Evolutionary conservation across 1,140 invertebrate genomes (phyloP), one percentile per base, ranked within the genome.

Genomic region (Tribolium madens): DNA sequence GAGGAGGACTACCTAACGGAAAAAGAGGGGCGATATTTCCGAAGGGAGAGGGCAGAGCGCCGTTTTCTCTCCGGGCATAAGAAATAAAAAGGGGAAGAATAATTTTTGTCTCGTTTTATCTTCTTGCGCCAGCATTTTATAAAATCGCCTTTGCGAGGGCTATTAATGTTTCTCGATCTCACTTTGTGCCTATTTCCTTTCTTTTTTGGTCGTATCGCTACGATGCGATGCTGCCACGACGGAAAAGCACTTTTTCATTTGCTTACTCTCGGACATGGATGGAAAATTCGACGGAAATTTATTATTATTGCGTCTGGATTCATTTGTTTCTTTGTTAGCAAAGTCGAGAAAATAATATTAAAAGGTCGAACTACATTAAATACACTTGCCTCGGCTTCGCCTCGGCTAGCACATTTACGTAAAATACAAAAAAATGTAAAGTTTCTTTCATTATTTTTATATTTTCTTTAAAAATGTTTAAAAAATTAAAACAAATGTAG

Each of bases 91-190:
- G 78, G 81, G 81, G 76, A 78, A 77, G 81, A 79, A 81, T 80
- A 82, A 82, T 82, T 82, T 81, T 82, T 81, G 79, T 81, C 81
- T 79, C 78, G 76, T 81, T 81, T 81, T 81, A 81, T 81, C 81
- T 78, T 76, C 78, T 78, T 75, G 78, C 76, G 76, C 74, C 79
- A 77, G 76, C 79, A 77, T 81, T 80, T 81, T 79, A 76, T 79
- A 77, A 81, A 81, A 81, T 81, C 78, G 78, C 78, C 78, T 79
- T 77, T 80, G 74, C 76, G 48, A 74, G 50, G 46, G 53, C 71
- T 78, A 79, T 78, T 81, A 78, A 78, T 81, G 78, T 78, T 75
- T 76, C 76, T 64, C 76, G 71, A 80, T 76, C 77, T 76, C 73
- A 17, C 68, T 77, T 75, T 33, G 73, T 42, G 64, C 68, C 69